Conservation (phyloP, 2,797 vertebrate species). For the Anguilla anguilla region DNA sequence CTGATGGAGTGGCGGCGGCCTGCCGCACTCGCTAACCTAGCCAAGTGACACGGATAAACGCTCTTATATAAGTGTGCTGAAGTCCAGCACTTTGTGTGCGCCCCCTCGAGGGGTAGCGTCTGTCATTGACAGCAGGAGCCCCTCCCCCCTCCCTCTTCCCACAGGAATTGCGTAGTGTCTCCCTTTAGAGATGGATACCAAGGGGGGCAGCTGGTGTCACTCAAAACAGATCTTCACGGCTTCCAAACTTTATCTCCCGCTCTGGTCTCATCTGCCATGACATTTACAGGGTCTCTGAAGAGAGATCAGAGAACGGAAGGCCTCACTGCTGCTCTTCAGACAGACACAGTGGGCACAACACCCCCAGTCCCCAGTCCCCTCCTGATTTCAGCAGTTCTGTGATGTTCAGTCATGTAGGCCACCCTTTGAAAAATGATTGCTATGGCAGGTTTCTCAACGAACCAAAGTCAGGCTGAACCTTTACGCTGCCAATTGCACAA, state of each 20-base stretch:
- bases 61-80: not conserved
- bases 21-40: not conserved
- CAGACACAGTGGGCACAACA: not conserved
- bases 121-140: not conserved
- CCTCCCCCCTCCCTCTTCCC: not conserved
- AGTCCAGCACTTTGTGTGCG: not conserved
- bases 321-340: not conserved
- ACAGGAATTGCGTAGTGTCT: not conserved
- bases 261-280: not conserved
- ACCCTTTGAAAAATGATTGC: not conserved
- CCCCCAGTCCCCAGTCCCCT: not conserved
- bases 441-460: not conserved
- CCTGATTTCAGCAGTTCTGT: not conserved
- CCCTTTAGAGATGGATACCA: not conserved
- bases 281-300: conserved; percentile 25
- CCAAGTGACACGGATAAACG: not conserved
- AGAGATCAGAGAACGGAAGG: not conserved
- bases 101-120: not conserved
- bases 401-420: not conserved
- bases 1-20: not conserved
- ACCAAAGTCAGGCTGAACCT: not conserved
- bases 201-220: not conserved
- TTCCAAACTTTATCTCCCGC: not conserved
- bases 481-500: not conserved
- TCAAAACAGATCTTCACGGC: not conserved